These are phyloP conservation scores for Muntiacus reevesi DNA, from an alignment of 2,113 vertebrate species.

Conservation along the genomic window DNA sequence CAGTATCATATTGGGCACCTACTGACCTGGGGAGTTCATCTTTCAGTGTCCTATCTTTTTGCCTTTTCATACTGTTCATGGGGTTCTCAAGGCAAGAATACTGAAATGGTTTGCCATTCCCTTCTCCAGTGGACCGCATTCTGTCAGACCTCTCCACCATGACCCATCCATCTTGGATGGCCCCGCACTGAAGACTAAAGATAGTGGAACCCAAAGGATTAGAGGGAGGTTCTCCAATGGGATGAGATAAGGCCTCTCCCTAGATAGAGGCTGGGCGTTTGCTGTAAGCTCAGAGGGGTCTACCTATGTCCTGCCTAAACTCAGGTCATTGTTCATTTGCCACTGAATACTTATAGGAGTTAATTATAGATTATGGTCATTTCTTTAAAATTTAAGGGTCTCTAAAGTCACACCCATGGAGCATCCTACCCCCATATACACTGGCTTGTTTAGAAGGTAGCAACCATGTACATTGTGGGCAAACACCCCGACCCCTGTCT, in stretches of 20 bases:
- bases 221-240: not conserved
- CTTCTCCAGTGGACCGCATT: too few species aligned
- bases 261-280: not conserved
- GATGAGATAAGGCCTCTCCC: not conserved
- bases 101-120: too few species aligned
- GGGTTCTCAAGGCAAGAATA: too few species aligned
- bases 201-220: not conserved
- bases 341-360: not conserved
- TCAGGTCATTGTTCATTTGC: not conserved
- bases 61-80: too few species aligned
- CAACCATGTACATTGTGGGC: fast-evolving
- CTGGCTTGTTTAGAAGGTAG: not conserved
- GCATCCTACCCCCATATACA: not conserved
- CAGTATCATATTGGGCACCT: too few species aligned
- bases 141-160: too few species aligned
- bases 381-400: not conserved
- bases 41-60: too few species aligned
- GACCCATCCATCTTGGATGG: too few species aligned
- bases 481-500: not conserved
- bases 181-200: not conserved
- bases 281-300: not conserved
- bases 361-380: not conserved
- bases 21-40: too few species aligned
- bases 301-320: not conserved
- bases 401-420: not conserved